Percentiles rank a stretch among this genome's conserved stretches.
Conservation (phyloP, 2,113 vertebrate species). For the Laticauda colubrina region DNA sequence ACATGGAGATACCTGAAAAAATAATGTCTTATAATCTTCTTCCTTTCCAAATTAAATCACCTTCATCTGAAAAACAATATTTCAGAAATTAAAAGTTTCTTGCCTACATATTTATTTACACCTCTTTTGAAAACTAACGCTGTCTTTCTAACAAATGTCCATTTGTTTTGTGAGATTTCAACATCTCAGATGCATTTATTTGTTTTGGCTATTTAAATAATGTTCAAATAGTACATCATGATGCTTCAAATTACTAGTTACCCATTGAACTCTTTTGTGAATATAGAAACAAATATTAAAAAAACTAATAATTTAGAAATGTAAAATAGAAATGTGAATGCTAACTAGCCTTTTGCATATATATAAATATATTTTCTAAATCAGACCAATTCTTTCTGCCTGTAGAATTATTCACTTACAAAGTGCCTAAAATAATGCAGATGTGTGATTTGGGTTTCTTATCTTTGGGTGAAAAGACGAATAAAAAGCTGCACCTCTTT, state of each 20-base stretch:
- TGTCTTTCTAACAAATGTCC: neutral
- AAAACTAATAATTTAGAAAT: neutral
- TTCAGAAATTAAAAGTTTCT: neutral
- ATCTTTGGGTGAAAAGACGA: conserved; percentile 13
- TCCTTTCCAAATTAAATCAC: conserved; percentile 8
- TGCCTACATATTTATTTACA: neutral
- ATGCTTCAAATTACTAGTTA: neutral
- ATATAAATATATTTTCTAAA: neutral
- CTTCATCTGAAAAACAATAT: conserved; percentile 49
- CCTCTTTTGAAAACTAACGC: neutral
- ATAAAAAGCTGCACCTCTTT: conserved; percentile 1
- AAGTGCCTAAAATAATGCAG: neutral
- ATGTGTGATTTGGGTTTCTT: neutral
- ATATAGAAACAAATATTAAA: neutral
- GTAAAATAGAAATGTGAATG: neutral
- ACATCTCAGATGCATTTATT: neutral
- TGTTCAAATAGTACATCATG: neutral
- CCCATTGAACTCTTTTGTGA: neutral
- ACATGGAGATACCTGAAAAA: conserved; percentile 53
- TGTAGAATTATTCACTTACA: neutral
- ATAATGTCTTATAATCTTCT: conserved; percentile 40
- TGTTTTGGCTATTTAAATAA: neutral
- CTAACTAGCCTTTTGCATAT: neutral
- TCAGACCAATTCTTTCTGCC: neutral
- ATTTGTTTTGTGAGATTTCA: neutral